Evolutionary conservation across 92 coral and sea anemone genomes (phyloP), one percentile per base, ranked within the genome.

Genomic region (Epizoanthus rinbou): DNA sequence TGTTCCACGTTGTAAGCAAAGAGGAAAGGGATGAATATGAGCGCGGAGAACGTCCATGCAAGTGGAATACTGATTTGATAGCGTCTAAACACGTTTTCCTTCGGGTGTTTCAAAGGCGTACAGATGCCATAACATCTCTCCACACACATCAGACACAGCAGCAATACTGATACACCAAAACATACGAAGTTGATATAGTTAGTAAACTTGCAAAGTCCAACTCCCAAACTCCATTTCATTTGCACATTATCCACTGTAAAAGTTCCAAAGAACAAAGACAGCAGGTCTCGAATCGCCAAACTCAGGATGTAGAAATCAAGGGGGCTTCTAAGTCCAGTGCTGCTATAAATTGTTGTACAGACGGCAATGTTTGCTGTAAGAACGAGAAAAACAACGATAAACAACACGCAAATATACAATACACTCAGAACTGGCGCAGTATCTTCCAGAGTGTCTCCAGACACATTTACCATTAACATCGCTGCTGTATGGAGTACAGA

Each of bases 101-200:
- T 88, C 41, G 83, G 84, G 76, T 74, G 91, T 57, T 70, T 85
- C 6, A 79, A 81, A 43, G 97, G 84, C 28, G 80, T 59, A 31
- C 92, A 88, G 37, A 93, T 93, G 83, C 94, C 92, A 59, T 86
- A 91, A 64, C 84, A 91, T 76, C 94, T 88, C 83, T 93, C 97
- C 71, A 86, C 64, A 9, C 80, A 62, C 81, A 90, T 81, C 57
- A 87, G 50, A 56, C 89, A 88, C 17, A 93, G 85, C 10, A 92
- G 88, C 79, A 91, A 53, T 0, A 87, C 80, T 5, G 87, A 84
- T 3, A 89, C 92, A 19, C 92, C 90, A 78, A 86, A 91, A 24
- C 93, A 84, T 52, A 71, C 80, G 21, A 84, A 89, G 25, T 85
- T 80, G 16, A 95, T 72, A 52, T 86, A 86, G 80, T 88, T 91